Base-by-base conservation (phyloP, 2,113 vertebrate species). In the Nycticryphes semicollaris region DNA sequence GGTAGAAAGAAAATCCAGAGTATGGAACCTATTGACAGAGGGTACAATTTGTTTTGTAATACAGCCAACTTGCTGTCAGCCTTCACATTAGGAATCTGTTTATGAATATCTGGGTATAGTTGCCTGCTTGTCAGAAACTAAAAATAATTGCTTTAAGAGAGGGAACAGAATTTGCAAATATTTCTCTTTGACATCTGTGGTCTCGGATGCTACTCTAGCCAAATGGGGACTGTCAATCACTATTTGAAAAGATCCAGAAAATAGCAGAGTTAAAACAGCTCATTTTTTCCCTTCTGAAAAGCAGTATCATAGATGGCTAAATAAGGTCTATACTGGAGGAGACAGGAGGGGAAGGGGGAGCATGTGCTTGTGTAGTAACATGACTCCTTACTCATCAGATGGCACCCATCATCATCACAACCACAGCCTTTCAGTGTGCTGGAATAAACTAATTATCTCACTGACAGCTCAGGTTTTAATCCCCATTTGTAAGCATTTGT, bases 371-470 rank as follows among this genome's bases (percentile, higher is more conserved):
- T 84, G 60, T 91, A 93, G 96, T 77, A 96, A 91, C 18, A 53
- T 59, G 95, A 97, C 63, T 93, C 90, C 67, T 87, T 90, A 91
- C 93, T 97, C 93, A 96, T 97, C 89, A 90, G 89, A 97, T 94
- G 94, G 95, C 87, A 96, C 89, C 74, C 94, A 95, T 95, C 94
- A 92, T 87, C 87, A 66, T 95, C 93, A 94, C 66, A 94, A 84
- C 87, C 93, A 87, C 77, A 82, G 84, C 50, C 63, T 95, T 95
- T 95, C 92, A 94, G 47, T 70, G 59, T 43, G 67, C 90, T 94
- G 85, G 94, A 95, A 96, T 95, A 97, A 97, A 96, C 90, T 96
- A 96, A 97, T 94, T 96, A 95, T 84, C 93, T 90, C 92, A 69
- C 67, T 95, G 93, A 95, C 87, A 96, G 67, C 59, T 95, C 82